phyloP scores from a whole-genome alignment of 2,113 vertebrate genomes.

The Cheilinus undulatus region DNA sequence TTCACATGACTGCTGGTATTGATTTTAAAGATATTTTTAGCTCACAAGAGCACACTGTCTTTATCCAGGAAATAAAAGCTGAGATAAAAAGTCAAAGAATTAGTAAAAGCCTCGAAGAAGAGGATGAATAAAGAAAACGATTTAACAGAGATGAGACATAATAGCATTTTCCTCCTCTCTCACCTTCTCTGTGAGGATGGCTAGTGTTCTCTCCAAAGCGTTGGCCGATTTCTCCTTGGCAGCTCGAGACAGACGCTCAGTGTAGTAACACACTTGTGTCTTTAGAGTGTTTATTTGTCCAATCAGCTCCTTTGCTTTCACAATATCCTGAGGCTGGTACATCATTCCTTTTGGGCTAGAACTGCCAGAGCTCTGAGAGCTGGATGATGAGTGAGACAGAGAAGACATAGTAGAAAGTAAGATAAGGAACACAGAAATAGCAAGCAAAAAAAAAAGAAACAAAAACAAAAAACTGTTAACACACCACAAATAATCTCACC shows the following conservation, averaged over 20 bases:
- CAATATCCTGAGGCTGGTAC: slow-evolving; percentile 94
- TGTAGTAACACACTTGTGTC: slow-evolving; percentile 98
- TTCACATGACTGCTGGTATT: background rate
- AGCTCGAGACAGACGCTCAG: slow-evolving; percentile 93
- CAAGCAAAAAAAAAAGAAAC: background rate
- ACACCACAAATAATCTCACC: slow-evolving; percentile 85
- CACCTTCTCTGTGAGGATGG: slow-evolving; percentile 97
- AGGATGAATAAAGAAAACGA: background rate
- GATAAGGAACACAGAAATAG: background rate
- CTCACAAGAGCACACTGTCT: background rate
- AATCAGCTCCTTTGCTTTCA: slow-evolving; percentile 96
- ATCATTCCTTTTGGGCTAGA: slow-evolving; percentile 87
- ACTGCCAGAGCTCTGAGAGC: slow-evolving; percentile 79
- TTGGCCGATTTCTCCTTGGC: slow-evolving; percentile 96
- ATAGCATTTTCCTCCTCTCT: background rate
- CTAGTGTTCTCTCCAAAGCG: slow-evolving; percentile 94
- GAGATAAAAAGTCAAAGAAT: background rate
- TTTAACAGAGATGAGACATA: background rate
- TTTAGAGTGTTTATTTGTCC: slow-evolving; percentile 97
- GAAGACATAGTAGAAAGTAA: background rate
- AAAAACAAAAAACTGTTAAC: background rate
- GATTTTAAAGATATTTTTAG: background rate
- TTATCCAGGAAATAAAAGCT: background rate
- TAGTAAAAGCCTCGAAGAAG: background rate
- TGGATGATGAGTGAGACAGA: background rate